These are phyloP conservation scores for Drosophila atripex DNA, from an alignment of 2,888 invertebrate species.

Conservation along the genomic window DNA sequence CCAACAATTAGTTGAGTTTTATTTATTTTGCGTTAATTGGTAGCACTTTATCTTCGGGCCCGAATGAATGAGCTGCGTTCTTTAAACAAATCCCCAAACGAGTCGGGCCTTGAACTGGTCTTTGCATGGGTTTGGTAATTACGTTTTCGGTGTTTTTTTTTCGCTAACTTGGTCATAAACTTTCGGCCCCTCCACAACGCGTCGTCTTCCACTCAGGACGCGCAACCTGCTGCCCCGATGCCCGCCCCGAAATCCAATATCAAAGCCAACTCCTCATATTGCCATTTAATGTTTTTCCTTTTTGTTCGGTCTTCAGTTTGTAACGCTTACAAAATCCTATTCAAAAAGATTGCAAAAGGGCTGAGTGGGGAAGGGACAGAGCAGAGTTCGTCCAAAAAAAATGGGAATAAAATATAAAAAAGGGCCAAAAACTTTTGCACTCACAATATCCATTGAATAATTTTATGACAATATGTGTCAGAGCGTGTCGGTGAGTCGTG, in stretches of 20 bases:
- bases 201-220: neutral
- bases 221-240: slow-evolving; percentile 21
- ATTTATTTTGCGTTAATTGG: slow-evolving; percentile 81
- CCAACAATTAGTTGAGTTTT: slow-evolving; percentile 81
- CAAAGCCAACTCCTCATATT: slow-evolving; percentile 66
- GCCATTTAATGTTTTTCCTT: slow-evolving; percentile 69
- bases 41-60: slow-evolving; percentile 77
- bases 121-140: slow-evolving; percentile 62
- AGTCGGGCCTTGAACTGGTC: slow-evolving; percentile 43
- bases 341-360: slow-evolving; percentile 74
- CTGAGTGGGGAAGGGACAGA: slow-evolving; percentile 27
- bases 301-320: slow-evolving; percentile 67
- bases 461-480: slow-evolving; percentile 80
- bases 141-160: slow-evolving; percentile 49
- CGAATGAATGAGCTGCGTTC: slow-evolving; percentile 75
- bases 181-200: slow-evolving; percentile 25
- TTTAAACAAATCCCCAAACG: slow-evolving; percentile 63
- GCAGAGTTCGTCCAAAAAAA: slow-evolving; percentile 41
- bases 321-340: slow-evolving; percentile 71
- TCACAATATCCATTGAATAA: slow-evolving; percentile 78
- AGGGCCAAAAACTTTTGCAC: slow-evolving; percentile 69
- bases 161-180: slow-evolving; percentile 43
- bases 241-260: slow-evolving; percentile 67
- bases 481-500: slow-evolving; percentile 51
- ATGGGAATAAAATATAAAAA: slow-evolving; percentile 48